phyloP scores from a whole-genome alignment of 35 echinoderm and acorn worm genomes.

The Lytechinus variegatus region DNA sequence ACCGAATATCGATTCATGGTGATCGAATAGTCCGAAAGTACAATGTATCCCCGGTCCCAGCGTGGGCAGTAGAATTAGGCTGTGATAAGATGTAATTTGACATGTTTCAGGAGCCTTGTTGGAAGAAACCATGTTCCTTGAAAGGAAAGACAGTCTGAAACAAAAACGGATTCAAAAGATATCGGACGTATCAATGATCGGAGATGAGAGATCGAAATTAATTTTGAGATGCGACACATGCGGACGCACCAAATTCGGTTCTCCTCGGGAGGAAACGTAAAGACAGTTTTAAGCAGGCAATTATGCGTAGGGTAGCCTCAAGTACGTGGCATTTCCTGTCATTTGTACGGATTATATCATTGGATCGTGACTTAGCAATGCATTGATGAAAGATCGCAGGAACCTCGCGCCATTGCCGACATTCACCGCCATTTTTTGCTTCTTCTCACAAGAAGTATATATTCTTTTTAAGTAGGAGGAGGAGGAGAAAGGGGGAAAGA shows the following conservation, averaged over 20 bases:
- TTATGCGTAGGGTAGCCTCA: slow-evolving; percentile 38
- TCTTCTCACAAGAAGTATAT: not conserved
- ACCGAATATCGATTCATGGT: not conserved
- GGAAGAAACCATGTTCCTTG: not conserved
- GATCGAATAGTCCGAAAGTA: not conserved
- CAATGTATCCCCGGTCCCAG: not conserved
- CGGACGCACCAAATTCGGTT: slow-evolving; percentile 24
- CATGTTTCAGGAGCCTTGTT: slow-evolving; percentile 7
- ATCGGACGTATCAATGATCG: slow-evolving; percentile 10
- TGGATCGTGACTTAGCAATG: slow-evolving; percentile 41
- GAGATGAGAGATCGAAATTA: slow-evolving; percentile 20
- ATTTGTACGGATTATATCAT: slow-evolving; percentile 51
- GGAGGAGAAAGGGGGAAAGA: not conserved
- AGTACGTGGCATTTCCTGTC: slow-evolving; percentile 49
- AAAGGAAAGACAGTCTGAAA: not conserved
- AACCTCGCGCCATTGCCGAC: slow-evolving; percentile 37
- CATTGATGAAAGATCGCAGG: slow-evolving; percentile 47
- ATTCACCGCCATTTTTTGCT: slow-evolving; percentile 26
- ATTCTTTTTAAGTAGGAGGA: not conserved
- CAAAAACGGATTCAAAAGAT: not conserved
- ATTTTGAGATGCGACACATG: slow-evolving; percentile 41
- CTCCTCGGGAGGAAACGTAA: slow-evolving; percentile 39
- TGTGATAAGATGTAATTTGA: not conserved
- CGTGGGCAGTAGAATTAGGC: not conserved
- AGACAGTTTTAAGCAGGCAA: slow-evolving; percentile 32